phyloP scores from a whole-genome alignment of 2,797 vertebrate genomes.

The Craterocephalus amniculus region DNA sequence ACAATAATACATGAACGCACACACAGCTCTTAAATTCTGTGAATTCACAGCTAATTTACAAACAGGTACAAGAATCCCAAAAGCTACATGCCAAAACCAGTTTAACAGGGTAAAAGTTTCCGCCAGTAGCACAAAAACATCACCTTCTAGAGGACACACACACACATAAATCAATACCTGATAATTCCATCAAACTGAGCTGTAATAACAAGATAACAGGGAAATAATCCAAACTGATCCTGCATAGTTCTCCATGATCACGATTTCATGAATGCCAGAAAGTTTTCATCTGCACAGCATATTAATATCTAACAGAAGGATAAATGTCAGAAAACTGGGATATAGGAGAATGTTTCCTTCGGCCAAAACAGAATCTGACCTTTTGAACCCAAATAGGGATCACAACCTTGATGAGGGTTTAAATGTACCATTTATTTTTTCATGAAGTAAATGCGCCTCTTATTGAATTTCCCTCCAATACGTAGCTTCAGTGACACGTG shows the following conservation, averaged over 20 bases:
- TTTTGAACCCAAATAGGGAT: not conserved
- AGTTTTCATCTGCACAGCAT: not conserved
- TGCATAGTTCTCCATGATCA: not conserved
- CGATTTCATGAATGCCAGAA: not conserved
- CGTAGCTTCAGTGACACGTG: too few relatives aligned
- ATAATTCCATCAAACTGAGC: not conserved
- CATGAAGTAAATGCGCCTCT: too few relatives aligned
- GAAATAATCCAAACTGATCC: conserved; percentile 13
- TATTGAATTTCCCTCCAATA: too few relatives aligned
- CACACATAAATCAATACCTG: not conserved
- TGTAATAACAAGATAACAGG: conserved; percentile 24
- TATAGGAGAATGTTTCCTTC: too few relatives aligned
- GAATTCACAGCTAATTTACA: too few relatives aligned
- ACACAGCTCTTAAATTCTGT: not conserved
- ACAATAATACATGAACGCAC: conserved; percentile 3
- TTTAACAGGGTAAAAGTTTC: too few relatives aligned
- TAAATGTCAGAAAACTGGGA: too few relatives aligned
- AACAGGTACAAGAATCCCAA: too few relatives aligned
- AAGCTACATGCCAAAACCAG: not conserved
- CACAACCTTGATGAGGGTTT: not conserved
- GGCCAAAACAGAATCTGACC: too few relatives aligned
- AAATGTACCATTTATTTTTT: too few relatives aligned
- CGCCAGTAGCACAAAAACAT: not conserved
- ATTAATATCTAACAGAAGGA: not conserved
- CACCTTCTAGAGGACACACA: conserved; percentile 17